These are phyloP conservation scores for Gymnarchus niloticus DNA, from an alignment of 2,113 vertebrate genomes.

Conservation along the genomic window DNA sequence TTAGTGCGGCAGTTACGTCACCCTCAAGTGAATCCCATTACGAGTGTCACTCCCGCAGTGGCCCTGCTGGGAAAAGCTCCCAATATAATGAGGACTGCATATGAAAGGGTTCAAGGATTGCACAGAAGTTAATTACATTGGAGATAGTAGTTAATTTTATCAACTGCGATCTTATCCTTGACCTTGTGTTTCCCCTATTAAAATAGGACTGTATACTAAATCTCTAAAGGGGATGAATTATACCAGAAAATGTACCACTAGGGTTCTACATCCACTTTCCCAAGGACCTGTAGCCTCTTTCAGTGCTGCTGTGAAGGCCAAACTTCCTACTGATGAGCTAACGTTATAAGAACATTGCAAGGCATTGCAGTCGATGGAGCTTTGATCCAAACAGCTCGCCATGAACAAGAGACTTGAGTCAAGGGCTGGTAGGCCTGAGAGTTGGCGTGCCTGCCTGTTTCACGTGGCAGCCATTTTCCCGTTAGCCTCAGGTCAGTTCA, in stretches of 20 bases:
- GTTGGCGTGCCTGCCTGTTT: neutral
- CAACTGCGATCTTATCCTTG: conserved; percentile 8
- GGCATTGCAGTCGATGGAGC: neutral
- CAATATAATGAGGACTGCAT: neutral
- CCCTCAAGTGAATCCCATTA: neutral
- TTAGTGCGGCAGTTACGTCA: neutral
- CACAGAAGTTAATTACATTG: neutral
- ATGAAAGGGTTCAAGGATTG: neutral
- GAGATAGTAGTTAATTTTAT: neutral
- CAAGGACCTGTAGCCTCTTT: neutral
- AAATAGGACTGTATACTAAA: neutral
- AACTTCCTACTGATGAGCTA: too few species aligned
- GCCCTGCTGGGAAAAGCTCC: neutral
- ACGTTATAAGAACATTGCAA: neutral
- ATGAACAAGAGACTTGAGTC: neutral
- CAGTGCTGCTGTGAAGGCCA: neutral
- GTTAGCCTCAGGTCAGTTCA: neutral
- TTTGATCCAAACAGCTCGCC: neutral
- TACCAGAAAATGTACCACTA: neutral
- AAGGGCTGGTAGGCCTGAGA: too few species aligned
- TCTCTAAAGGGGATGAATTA: neutral
- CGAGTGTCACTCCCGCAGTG: neutral
- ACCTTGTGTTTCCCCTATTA: conserved; percentile 15
- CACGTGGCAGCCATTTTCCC: neutral
- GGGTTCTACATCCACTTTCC: neutral